A percentile compares a stretch with the other conserved stretches of the same genome.
Conservation (phyloP, 2,113 vertebrate genomes). For the Hemibagrus wyckioides region DNA sequence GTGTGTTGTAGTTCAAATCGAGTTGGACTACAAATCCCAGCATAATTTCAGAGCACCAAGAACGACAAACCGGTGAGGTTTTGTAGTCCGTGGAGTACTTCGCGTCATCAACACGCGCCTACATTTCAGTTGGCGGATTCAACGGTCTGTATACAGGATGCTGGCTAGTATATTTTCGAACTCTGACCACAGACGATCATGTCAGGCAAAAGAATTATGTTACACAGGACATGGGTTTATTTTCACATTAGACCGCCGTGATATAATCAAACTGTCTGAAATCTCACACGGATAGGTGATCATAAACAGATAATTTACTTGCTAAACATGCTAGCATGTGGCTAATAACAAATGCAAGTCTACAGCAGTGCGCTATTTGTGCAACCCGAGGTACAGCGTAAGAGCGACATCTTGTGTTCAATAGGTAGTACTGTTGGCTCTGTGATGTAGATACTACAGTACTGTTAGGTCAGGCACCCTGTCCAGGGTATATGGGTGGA, state of each 20-base stretch:
- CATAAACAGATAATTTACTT: background rate
- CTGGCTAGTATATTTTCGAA: background rate
- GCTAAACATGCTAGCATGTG: background rate
- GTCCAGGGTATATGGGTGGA: too few species aligned
- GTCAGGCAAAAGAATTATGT: background rate
- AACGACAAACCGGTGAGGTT: background rate
- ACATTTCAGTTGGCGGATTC: background rate
- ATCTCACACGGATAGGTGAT: background rate
- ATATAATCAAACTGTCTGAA: background rate
- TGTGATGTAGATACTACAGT: background rate
- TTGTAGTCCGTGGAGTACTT: background rate
- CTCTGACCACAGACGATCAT: background rate
- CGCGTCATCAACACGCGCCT: conserved; percentile 20
- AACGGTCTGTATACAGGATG: background rate
- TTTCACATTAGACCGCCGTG: background rate
- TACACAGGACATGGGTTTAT: background rate
- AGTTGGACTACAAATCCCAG: background rate
- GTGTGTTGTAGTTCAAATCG: background rate
- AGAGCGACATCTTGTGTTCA: background rate
- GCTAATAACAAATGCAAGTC: background rate
- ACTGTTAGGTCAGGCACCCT: background rate
- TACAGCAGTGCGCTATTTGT: too few species aligned
- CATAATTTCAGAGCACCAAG: background rate
- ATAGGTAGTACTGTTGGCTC: background rate
- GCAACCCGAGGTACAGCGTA: background rate